Base-by-base conservation (phyloP, 2,113 vertebrate species). In the Merops nubicus region DNA sequence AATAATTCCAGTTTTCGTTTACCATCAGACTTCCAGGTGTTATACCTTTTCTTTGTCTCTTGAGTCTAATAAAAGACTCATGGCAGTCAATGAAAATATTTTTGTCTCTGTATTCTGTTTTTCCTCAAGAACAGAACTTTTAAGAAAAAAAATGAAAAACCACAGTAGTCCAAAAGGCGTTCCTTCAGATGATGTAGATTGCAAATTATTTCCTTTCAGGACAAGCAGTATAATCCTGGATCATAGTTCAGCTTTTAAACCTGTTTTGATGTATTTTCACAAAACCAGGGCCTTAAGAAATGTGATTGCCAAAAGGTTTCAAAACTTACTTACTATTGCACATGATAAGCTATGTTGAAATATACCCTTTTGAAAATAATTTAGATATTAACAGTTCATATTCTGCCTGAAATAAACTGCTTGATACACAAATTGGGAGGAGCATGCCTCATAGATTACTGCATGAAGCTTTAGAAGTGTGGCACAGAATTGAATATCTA, bases 1-100 rank as follows among this genome's bases (percentile, higher is more conserved):
- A 96, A 94, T 83, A 94, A 95, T 97, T 88, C 73, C 79, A 77
- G 94, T 82, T 97, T 91, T 89, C 92, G 89, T 63, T 86, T 76
- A 65, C 86, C 57, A 54, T 81, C 54, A 78, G 62, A 82, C 26
- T 83, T 81, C 88, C 94, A 96, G 83, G 88, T 97, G 92, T 93
- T 94, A 92, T 0, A 4, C 63, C 51, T 84, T 94, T 91, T 72
- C 79, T 94, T 91, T 94, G 82, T 36, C 88, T 91, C 95, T 72
- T 7, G 77, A 90, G 76, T 60, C 76, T 96, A 92, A 93, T 93
- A 91, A 95, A 96, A 95, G 60, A 34, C 92, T 84, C 45, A 51
- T 62, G 73, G 43, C 69, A 96, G 51, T 87, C 54, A 63, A 92
- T 65, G 90, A 68, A 93, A 94, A 89, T 62, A 78, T 84, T 95